Conservation (phyloP, 2,888 invertebrate genomes). For the Ethmia dodecea region DNA sequence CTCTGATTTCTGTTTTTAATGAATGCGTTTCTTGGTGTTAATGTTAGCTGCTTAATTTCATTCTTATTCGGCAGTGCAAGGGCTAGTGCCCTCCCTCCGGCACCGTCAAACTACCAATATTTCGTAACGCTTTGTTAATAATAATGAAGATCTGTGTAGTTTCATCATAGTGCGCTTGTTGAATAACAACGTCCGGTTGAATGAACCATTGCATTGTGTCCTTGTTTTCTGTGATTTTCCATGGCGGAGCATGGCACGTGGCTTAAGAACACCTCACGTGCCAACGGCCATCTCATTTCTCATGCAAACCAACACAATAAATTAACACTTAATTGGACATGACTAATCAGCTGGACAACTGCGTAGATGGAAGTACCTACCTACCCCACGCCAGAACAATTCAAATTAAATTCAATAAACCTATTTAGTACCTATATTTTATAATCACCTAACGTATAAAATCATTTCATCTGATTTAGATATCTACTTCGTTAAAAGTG, state of each 20-base stretch:
- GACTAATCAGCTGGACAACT: conserved; percentile 35
- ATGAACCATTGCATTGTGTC: conserved; percentile 75
- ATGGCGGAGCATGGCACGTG: conserved; percentile 51
- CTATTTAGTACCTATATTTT: too few relatives aligned
- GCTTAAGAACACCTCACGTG: conserved; percentile 35
- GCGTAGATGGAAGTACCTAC: conserved; percentile 32
- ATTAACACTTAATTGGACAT: conserved; percentile 37
- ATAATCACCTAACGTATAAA: too few relatives aligned
- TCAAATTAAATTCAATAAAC: too few relatives aligned
- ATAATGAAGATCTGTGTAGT: conserved; percentile 67
- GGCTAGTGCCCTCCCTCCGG: conserved; percentile 43
- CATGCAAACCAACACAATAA: conserved; percentile 44
- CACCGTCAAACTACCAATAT: conserved; percentile 44
- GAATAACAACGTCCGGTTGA: conserved; percentile 75
- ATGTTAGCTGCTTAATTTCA: too few relatives aligned
- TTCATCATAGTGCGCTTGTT: conserved; percentile 71
- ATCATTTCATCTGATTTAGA: too few relatives aligned
- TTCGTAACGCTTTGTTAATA: conserved; percentile 69
- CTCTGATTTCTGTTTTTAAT: too few relatives aligned
- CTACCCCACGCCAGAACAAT: too few relatives aligned
- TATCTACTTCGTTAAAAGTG: too few relatives aligned
- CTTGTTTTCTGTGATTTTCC: conserved; percentile 77
- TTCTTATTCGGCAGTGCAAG: conserved; percentile 19
- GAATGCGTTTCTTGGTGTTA: too few relatives aligned
- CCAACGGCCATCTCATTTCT: conserved; percentile 37